These are phyloP conservation scores for Tachystola acroxantha DNA, from an alignment of 2,888 invertebrate genomes.

Conservation along the genomic window DNA sequence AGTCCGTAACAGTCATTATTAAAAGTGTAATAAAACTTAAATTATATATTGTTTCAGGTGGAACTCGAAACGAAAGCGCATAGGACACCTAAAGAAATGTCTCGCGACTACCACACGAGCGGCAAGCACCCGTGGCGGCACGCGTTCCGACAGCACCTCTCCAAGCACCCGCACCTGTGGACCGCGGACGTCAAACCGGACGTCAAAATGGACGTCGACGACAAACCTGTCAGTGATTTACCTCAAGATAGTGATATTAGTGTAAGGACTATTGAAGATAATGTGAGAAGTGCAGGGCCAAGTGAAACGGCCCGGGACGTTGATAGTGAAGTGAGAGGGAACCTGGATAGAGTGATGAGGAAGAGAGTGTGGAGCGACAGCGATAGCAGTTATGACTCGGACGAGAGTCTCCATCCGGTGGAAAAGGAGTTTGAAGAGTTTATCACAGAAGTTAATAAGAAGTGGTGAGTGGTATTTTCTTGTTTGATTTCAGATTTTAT, in stretches of 20 bases:
- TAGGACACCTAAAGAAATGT: constrained; percentile 57
- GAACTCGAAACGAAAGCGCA: constrained; percentile 60
- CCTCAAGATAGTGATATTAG: constrained; percentile 50
- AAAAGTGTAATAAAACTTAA: too few species aligned
- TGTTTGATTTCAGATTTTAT: too few species aligned
- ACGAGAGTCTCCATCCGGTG: constrained; percentile 58
- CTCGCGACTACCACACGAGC: constrained; percentile 59
- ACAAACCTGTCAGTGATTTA: constrained; percentile 30
- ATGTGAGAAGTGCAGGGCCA: not conserved
- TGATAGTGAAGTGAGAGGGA: constrained; percentile 39
- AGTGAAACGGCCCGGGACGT: not conserved
- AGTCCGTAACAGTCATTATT: too few species aligned
- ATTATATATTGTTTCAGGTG: too few species aligned
- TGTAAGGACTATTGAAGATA: constrained; percentile 38
- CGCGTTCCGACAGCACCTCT: constrained; percentile 56
- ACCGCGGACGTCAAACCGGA: constrained; percentile 20
- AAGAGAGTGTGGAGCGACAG: constrained; percentile 55
- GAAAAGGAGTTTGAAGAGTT: constrained; percentile 65
- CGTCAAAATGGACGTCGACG: constrained; percentile 22
- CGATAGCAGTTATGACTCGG: constrained; percentile 59
- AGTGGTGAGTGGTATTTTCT: constrained; percentile 51
- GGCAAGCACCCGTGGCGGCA: constrained; percentile 63
- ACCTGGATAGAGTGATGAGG: constrained; percentile 37
- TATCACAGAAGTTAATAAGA: constrained; percentile 61
- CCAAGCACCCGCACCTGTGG: constrained; percentile 51